Percentiles rank a stretch among this genome's conserved stretches.
Conservation (phyloP, 2,113 vertebrate genomes). For the Eubucco bourcierii region DNA sequence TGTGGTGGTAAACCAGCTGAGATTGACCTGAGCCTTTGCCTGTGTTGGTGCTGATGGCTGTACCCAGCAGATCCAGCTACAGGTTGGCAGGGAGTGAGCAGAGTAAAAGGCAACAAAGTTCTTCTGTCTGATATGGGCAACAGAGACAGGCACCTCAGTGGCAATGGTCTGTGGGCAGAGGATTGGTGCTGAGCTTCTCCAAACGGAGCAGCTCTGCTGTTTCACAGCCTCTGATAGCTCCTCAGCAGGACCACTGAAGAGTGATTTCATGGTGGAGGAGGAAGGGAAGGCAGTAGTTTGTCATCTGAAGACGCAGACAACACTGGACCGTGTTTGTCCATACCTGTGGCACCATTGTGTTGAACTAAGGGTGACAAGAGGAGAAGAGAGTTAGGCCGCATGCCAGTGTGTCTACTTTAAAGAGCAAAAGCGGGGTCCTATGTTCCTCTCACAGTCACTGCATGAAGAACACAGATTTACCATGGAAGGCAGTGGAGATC, state of each 20-base stretch:
- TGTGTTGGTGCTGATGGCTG: not conserved
- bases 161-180: not conserved
- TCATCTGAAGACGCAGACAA: fast-evolving
- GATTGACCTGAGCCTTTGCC: not conserved
- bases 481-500: not conserved
- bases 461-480: not conserved
- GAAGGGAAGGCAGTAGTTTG: not conserved
- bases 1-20: not conserved
- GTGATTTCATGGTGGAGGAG: not conserved
- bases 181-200: not conserved
- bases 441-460: not conserved
- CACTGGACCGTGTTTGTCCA: fast-evolving
- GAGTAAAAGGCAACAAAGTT: not conserved
- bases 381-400: not conserved
- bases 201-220: not conserved
- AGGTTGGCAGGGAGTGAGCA: not conserved
- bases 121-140: not conserved
- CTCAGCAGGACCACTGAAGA: not conserved
- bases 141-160: not conserved
- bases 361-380: not conserved
- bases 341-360: not conserved
- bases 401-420: not conserved
- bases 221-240: not conserved
- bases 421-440: not conserved
- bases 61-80: not conserved